Evolutionary conservation across 1,140 invertebrate genomes (phyloP), one percentile per base, ranked within the genome.

Genomic region (Oryctes rhinoceros): DNA sequence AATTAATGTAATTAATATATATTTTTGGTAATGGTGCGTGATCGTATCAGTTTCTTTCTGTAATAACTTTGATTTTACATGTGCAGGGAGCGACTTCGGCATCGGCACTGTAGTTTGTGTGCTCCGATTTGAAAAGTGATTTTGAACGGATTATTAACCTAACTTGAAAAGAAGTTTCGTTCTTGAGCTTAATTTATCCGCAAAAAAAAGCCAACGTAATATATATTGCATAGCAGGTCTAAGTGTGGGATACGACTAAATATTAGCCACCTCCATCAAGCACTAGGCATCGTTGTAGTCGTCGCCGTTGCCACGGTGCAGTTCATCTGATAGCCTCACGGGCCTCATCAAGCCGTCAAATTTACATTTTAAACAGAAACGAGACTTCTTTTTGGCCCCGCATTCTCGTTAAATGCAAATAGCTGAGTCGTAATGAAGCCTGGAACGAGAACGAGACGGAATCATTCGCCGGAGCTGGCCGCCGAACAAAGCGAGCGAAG

Each of bases 301-400:
- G 20, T 37, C 65, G 65, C 65, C 65, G 35, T 37, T 37, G 65
- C 53, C 53, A 5, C 53, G 15, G 7, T 24, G 24, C 65, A 71
- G 65, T 37, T 71, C 65, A 71, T 71, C 65, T 71, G 20, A 71
- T 71, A 71, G 65, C 65, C 65, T 71, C 65, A 24, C 65, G 35
- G 24, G 65, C 75, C 75, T 76, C 75, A 76, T 76, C 75, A 76
- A 76, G 37, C 75, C 75, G 75, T 76, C 75, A 76, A 76, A 76
- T 76, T 76, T 76, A 76, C 75, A 76, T 76, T 76, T 47, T 76
- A 76, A 76, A 76, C 75, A 76, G 75, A 76, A 76, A 71, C 24
- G 65, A 71, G 65, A 71, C 65, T 71, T 71, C 65, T 71, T 71
- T 71, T 71, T 71, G 20, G 65, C 24, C 53, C 65, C 65, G 65